A percentile compares a stretch with the other conserved stretches of the same genome.
Conservation (phyloP, 2,888 invertebrate species). For the Meliscaeva auricollis region DNA sequence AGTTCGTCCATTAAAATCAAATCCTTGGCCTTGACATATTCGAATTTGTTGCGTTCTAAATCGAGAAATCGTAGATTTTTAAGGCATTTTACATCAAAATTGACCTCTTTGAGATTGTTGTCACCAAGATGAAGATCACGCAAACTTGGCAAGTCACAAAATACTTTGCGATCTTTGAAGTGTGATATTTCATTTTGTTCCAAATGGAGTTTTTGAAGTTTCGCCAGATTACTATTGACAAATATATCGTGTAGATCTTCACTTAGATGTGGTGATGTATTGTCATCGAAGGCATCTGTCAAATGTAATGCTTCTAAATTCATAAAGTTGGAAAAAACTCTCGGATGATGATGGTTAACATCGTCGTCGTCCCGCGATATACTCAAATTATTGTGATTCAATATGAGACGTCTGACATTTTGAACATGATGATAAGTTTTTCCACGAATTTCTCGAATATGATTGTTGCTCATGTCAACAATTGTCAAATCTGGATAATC, state of each 20-base stretch:
- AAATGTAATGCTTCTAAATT: slow-evolving; percentile 89
- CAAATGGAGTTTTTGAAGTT: slow-evolving; percentile 89
- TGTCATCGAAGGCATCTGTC: slow-evolving; percentile 90
- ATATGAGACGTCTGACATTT: slow-evolving; percentile 88
- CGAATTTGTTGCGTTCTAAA: slow-evolving; percentile 88
- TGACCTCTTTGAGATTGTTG: slow-evolving; percentile 86
- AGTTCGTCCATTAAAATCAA: slow-evolving; percentile 86
- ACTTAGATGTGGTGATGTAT: slow-evolving; percentile 86
- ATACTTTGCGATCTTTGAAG: slow-evolving; percentile 88
- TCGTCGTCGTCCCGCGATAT: slow-evolving; percentile 86
- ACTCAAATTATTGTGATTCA: slow-evolving; percentile 89
- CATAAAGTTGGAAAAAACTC: slow-evolving; percentile 89
- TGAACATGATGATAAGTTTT: slow-evolving; percentile 90
- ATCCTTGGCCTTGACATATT: slow-evolving; percentile 86
- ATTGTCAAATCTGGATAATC: slow-evolving; percentile 86
- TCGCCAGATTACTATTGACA: slow-evolving; percentile 87
- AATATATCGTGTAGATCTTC: slow-evolving; percentile 90
- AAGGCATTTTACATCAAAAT: slow-evolving; percentile 88
- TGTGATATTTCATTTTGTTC: slow-evolving; percentile 90
- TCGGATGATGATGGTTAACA: slow-evolving; percentile 87
- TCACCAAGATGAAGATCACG: slow-evolving; percentile 89
- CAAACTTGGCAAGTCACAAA: slow-evolving; percentile 88
- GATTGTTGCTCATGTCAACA: slow-evolving; percentile 91
- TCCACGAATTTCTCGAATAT: slow-evolving; percentile 89
- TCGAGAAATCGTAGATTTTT: slow-evolving; percentile 88